Evolutionary conservation across 2,113 vertebrate genomes (phyloP).

Genomic region (Todiramphus saurophagus): DNA sequence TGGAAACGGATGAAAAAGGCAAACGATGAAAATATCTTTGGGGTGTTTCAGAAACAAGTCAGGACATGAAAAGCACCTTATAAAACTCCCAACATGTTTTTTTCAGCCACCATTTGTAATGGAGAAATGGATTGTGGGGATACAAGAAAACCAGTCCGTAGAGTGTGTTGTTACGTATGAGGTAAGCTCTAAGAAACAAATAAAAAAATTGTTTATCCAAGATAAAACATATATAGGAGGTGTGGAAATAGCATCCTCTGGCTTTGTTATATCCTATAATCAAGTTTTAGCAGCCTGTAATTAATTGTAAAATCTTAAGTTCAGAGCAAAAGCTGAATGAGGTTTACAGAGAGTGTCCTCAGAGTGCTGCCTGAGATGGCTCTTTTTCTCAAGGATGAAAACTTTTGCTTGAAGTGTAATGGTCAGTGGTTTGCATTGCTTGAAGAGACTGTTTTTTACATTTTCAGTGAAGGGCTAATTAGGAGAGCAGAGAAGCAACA

Average conservation of each 20-base stretch:
- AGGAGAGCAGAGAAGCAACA: constrained; percentile 31
- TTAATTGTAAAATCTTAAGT: constrained; percentile 42
- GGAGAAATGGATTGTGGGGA: constrained; percentile 95
- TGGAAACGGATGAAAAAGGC: background rate
- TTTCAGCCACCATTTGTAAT: constrained; percentile 97
- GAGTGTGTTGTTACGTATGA: constrained; percentile 93
- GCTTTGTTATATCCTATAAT: constrained; percentile 29
- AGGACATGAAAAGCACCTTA: background rate
- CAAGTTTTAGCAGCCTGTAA: constrained; percentile 9
- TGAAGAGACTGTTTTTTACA: constrained; percentile 2
- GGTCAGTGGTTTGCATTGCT: constrained; percentile 3
- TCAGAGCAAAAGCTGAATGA: constrained; percentile 38
- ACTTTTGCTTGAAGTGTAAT: constrained; percentile 14
- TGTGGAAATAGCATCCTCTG: background rate
- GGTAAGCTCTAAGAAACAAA: constrained; percentile 75
- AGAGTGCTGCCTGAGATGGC: background rate
- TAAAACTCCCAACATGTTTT: constrained; percentile 16
- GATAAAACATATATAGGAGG: background rate
- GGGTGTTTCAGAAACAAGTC: background rate
- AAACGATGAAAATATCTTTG: background rate
- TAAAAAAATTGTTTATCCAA: background rate
- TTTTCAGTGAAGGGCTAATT: constrained; percentile 44
- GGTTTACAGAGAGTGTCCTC: background rate
- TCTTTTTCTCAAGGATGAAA: background rate
- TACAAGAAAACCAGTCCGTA: constrained; percentile 84